These are phyloP conservation scores for Odiellus spinosus DNA, from an alignment of 2,888 invertebrate genomes.

Conservation along the genomic window DNA sequence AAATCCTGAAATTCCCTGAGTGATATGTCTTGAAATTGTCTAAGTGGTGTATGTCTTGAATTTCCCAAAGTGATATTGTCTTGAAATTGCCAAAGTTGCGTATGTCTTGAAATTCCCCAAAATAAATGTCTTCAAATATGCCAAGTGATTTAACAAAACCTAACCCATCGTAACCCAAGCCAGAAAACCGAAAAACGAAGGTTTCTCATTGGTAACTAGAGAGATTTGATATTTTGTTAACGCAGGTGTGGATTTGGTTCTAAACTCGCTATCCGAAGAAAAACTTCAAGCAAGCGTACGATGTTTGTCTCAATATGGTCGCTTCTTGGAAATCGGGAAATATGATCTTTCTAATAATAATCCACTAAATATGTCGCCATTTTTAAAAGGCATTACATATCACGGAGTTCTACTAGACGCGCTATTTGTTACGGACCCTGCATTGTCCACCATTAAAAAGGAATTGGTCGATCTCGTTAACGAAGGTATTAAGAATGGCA, in stretches of 20 bases:
- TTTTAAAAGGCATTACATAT: slow-evolving; percentile 89
- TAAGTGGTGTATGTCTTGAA: too few species aligned
- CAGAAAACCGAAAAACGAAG: too few species aligned
- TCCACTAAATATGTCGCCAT: slow-evolving; percentile 80
- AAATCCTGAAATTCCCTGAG: too few species aligned
- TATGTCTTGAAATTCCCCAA: too few species aligned
- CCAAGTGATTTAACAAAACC: too few species aligned
- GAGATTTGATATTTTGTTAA: too few species aligned
- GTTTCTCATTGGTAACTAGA: too few species aligned
- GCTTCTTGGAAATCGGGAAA: slow-evolving; percentile 97
- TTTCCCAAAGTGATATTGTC: too few species aligned
- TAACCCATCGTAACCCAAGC: too few species aligned
- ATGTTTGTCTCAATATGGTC: slow-evolving; percentile 77
- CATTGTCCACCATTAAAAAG: slow-evolving; percentile 45
- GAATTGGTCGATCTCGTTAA: slow-evolving; percentile 56
- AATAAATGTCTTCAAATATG: too few species aligned
- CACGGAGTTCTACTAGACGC: slow-evolving; percentile 93
- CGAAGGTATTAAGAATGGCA: slow-evolving; percentile 72
- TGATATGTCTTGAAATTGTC: too few species aligned
- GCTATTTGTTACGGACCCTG: slow-evolving; percentile 51
- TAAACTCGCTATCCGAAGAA: slow-evolving; percentile 89
- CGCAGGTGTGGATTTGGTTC: slow-evolving; percentile 79
- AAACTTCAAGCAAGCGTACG: slow-evolving; percentile 85
- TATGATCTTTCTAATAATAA: slow-evolving; percentile 86
- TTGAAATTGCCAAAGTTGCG: too few species aligned